A percentile compares a stretch with the other conserved stretches of the same genome.
These are phyloP conservation scores for Phrynocephalus forsythii DNA, from an alignment of 2,797 vertebrate species.

Conservation along the genomic window DNA sequence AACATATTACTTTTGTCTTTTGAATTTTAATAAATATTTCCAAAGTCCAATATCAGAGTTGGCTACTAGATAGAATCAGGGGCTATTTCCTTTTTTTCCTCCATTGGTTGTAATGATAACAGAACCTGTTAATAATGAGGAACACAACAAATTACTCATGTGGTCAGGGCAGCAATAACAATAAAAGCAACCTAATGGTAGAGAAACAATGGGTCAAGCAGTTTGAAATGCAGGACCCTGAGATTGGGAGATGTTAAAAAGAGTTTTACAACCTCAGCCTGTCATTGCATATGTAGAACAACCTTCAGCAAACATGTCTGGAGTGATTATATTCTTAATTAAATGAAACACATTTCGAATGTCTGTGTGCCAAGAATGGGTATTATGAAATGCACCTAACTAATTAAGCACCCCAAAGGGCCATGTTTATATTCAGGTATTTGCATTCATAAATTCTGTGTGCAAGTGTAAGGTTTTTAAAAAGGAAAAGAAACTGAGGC, in stretches of 20 bases:
- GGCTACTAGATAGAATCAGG: too few relatives aligned
- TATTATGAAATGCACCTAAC: not conserved
- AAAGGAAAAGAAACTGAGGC: not conserved
- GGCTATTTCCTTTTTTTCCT: too few relatives aligned
- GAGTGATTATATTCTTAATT: conserved; percentile 28
- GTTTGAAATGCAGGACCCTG: not conserved
- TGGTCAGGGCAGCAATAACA: too few relatives aligned
- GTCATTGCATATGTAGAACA: not conserved
- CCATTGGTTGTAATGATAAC: too few relatives aligned
- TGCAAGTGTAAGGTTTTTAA: not conserved
- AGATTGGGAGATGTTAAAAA: not conserved
- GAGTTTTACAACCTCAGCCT: not conserved
- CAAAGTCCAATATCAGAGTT: too few relatives aligned
- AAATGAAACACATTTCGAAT: not conserved
- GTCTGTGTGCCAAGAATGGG: not conserved
- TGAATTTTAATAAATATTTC: too few relatives aligned
- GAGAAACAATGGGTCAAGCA: too few relatives aligned
- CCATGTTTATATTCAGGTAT: not conserved
- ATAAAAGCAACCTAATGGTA: too few relatives aligned
- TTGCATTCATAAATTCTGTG: not conserved
- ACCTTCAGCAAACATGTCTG: conserved; percentile 7
- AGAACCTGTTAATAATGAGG: too few relatives aligned
- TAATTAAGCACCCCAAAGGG: not conserved
- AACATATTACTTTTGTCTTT: too few relatives aligned
- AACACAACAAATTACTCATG: too few relatives aligned